phyloP scores from a whole-genome alignment of 2,797 vertebrate species.

The Eremophila alpestris region DNA sequence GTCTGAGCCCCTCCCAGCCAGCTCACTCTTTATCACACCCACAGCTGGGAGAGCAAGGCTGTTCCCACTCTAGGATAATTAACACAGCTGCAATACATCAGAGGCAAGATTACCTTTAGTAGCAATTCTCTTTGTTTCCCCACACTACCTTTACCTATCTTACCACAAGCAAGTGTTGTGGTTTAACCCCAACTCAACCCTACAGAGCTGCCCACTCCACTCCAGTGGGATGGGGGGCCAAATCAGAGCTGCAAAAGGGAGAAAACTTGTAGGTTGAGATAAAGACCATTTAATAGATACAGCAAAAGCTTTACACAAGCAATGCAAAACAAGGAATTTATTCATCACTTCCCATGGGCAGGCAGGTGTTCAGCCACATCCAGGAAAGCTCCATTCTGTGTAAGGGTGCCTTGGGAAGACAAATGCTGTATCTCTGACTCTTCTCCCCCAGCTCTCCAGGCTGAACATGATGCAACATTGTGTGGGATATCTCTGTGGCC shows the following conservation, averaged over 20 bases:
- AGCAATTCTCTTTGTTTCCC: no score
- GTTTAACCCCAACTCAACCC: neutral
- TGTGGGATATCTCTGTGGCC: neutral
- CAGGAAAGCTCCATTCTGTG: neutral
- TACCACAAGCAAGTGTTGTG: neutral
- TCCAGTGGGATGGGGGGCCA: neutral
- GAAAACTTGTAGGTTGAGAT: neutral
- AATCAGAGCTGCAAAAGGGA: neutral
- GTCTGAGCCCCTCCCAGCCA: no score
- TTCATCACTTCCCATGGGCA: neutral
- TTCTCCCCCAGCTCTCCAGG: neutral
- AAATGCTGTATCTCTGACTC: neutral
- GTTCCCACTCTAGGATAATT: no score
- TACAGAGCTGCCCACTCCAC: neutral
- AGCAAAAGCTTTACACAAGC: neutral
- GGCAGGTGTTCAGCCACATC: neutral
- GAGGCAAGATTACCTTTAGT: no score
- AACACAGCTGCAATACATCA: no score
- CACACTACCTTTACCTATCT: no score
- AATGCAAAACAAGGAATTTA: neutral
- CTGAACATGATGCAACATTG: neutral
- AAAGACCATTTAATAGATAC: neutral
- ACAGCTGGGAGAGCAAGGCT: no score
- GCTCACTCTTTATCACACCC: no score
- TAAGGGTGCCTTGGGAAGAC: neutral